These are phyloP conservation scores for Meiosimyza decipiens DNA, from an alignment of 2,888 invertebrate species.

Conservation along the genomic window DNA sequence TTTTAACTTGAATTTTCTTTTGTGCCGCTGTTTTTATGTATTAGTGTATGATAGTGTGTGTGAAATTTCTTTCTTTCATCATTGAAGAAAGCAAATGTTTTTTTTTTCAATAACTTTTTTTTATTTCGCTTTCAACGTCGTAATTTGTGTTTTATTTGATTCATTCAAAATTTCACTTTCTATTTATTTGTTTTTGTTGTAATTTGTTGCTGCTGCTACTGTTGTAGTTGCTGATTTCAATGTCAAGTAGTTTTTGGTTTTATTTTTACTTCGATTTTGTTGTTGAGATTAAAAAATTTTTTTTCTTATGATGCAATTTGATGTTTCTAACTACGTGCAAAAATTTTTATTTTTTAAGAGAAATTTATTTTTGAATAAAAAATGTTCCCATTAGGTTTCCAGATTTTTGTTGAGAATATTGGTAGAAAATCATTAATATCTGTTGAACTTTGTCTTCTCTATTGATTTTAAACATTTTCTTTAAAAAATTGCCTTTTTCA, in stretches of 20 bases:
- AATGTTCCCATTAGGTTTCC: too few species aligned
- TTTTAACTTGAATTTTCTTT: conserved; percentile 28
- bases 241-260: conserved; percentile 30
- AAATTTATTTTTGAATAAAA: too few species aligned
- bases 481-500: too few species aligned
- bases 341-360: too few species aligned
- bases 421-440: too few species aligned
- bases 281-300: neutral
- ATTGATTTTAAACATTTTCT: too few species aligned
- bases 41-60: too few species aligned
- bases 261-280: neutral
- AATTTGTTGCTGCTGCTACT: neutral
- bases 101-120: neutral
- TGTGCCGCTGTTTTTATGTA: too few species aligned
- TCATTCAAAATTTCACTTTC: conserved; percentile 28
- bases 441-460: too few species aligned
- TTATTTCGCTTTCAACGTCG: neutral
- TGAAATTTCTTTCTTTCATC: conserved; percentile 16
- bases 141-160: neutral
- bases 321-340: neutral
- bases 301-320: neutral
- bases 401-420: too few species aligned
- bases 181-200: conserved; percentile 14
- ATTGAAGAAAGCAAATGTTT: neutral
- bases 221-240: conserved; percentile 26